A percentile compares a stretch with the other conserved stretches of the same genome.
phyloP scores from a whole-genome alignment of 2,797 vertebrate species.

The Peromyscus eremicus region DNA sequence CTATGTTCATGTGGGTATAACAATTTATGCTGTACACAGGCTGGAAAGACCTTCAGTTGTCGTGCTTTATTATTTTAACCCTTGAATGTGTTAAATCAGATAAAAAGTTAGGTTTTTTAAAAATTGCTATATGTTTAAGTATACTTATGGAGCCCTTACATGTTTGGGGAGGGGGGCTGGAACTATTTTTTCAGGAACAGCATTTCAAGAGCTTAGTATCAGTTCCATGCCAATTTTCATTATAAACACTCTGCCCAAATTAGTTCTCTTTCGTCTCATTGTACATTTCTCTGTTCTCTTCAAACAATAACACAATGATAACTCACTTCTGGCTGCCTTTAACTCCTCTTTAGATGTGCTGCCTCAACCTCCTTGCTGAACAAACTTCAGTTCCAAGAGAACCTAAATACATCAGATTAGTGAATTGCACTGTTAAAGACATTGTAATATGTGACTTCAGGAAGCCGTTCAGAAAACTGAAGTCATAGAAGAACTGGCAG shows the following conservation, averaged over 20 bases:
- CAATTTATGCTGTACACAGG: not conserved
- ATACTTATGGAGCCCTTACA: not conserved
- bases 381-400: not conserved
- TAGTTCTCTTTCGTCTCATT: not conserved
- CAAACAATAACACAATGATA: not conserved
- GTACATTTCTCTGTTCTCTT: not conserved
- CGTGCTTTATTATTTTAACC: not conserved
- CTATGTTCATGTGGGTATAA: not conserved
- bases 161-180: not conserved
- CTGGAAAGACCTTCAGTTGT: not conserved
- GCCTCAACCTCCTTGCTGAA: not conserved
- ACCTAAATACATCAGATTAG: slow-evolving; percentile 24
- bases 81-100: not conserved
- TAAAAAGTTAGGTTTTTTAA: not conserved
- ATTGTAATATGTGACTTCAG: slow-evolving; percentile 17
- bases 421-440: slow-evolving; percentile 34
- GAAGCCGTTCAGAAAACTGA: slow-evolving; percentile 11
- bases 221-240: not conserved
- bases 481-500: not conserved
- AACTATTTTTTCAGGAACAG: not conserved
- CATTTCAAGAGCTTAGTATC: not conserved
- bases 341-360: not conserved
- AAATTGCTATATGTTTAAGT: not conserved
- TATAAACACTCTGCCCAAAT: not conserved
- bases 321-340: not conserved